Evolutionary conservation across 2,113 vertebrate genomes (phyloP).

Genomic region (Hippocampus comes): DNA sequence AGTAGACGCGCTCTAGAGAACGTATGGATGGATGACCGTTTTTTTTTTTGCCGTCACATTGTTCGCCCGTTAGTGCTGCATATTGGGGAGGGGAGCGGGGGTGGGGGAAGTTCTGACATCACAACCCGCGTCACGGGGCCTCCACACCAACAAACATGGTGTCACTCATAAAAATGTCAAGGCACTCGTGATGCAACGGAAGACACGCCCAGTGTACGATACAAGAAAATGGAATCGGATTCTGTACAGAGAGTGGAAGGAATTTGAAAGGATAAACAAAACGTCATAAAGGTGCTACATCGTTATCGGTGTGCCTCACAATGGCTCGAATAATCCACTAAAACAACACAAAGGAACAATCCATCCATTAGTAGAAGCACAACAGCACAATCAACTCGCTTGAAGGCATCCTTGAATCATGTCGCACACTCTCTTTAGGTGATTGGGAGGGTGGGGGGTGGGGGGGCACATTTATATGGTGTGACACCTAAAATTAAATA

Average conservation of each 20-base stretch:
- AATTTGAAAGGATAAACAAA: conserved; percentile 11
- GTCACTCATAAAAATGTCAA: conserved; percentile 53
- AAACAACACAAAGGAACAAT: background rate
- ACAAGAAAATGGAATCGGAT: conserved; percentile 26
- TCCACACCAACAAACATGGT: background rate
- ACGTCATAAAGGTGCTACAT: background rate
- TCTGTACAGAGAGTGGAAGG: conserved; percentile 13
- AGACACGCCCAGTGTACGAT: conserved; percentile 46
- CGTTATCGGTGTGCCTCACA: background rate
- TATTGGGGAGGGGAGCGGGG: background rate
- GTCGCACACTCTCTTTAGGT: background rate
- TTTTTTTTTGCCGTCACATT: background rate
- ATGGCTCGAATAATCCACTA: background rate
- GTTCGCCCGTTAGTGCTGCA: background rate
- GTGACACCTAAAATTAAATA: background rate
- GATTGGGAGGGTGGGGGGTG: no score
- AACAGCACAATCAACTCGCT: conserved; percentile 19
- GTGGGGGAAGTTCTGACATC: background rate
- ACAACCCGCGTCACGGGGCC: background rate
- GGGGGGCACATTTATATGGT: background rate
- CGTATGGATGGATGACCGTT: background rate
- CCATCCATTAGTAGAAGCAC: conserved; percentile 9
- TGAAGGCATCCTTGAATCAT: conserved; percentile 27
- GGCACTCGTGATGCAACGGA: conserved; percentile 69
- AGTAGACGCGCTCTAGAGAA: background rate